Evolutionary conservation across 1,140 invertebrate genomes (phyloP), one percentile per base, ranked within the genome.

Genomic region (Brachionus sp.): DNA sequence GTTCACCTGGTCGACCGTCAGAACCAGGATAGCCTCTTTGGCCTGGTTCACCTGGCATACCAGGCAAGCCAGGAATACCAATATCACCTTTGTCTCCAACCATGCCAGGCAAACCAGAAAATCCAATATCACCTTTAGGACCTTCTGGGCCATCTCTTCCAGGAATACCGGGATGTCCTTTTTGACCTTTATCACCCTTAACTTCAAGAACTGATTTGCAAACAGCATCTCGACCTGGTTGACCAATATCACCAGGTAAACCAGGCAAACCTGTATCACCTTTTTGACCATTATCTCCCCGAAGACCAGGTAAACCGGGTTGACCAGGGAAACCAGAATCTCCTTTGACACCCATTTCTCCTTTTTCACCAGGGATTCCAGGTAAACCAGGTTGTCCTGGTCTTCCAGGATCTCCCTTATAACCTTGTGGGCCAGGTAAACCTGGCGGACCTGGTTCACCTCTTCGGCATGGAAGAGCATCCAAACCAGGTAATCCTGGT

Each of bases 11-110:
- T 53, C 42, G 42, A 25, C 82, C 82, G 42, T 66, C 66, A 50
- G 23, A 23, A 37, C 82, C 82, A 12, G 66, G 25, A 19, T 91
- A 77, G 16, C 83, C 83, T 19, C 23, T 42, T 42, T 10, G 29
- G 23, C 83, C 83, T 16, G 70, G 44, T n/a, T 44, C 12, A 35
- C 83, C 83, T 3, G 35, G 29, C 19, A 44, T 92, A 92, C 84
- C 90, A 90, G 6, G 90, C 87, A n/a, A 92, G 92, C 75, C 92
- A 91, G 85, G 89, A 90, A 7, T 93, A 82, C 73, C 70, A 44
- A 73, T 73, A 42, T 83, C 82, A 29, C 82, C 82, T 73, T 75
- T 73, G 13, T 77, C 90, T 29, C 83, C 83, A 6, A 35, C 35
- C 25, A 83, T 39, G 9, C 84, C 75, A n/a, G 83, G 78, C 35